Percentiles rank a stretch among this genome's conserved stretches.
Evolutionary conservation across 2,888 invertebrate species (phyloP).

Genomic region (Chironomus tentans): DNA sequence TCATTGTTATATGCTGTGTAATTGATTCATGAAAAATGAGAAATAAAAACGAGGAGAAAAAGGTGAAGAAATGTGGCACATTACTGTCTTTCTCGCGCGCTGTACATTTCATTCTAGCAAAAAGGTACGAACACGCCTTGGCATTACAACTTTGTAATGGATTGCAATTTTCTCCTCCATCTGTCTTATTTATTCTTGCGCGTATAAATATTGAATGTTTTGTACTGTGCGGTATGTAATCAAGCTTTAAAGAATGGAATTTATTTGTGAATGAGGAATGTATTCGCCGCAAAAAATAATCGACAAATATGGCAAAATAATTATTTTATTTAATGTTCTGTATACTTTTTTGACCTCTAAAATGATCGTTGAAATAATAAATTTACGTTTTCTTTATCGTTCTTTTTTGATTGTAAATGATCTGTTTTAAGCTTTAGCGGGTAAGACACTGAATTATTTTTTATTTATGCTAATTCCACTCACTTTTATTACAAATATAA

Average conservation of each 20-base stretch:
- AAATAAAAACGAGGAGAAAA: background rate
- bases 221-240: background rate
- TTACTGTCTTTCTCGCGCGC: background rate
- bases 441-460: no score
- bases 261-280: no score
- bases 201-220: background rate
- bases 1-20: background rate
- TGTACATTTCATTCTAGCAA: background rate
- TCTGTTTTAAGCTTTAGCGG: no score
- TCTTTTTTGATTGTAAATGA: no score
- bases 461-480: no score
- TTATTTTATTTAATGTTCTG: no score
- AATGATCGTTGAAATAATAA: no score
- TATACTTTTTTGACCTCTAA: no score
- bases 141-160: background rate
- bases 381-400: no score
- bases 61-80: conserved; percentile 14
- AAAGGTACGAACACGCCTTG: background rate
- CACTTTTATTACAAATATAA: no score
- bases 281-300: no score
- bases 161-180: background rate
- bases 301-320: no score
- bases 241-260: background rate
- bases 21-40: conserved; percentile 1
- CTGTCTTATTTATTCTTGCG: background rate